Evolutionary conservation across 92 coral and sea anemone genomes (phyloP).

Genomic region (Pocillopora grandis): DNA sequence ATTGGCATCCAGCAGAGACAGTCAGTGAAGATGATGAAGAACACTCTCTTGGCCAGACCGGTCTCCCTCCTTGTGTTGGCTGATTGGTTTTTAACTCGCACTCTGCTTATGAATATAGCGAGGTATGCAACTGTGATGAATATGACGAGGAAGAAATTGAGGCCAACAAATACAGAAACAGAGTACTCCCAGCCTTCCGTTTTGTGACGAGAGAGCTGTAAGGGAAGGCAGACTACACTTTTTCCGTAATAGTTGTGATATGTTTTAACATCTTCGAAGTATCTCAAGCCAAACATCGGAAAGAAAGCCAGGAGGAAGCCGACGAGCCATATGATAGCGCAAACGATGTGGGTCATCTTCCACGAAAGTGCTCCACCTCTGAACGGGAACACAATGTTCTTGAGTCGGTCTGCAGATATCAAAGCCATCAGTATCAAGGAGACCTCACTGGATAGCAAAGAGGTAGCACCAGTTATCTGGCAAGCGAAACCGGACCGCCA

Average conservation of each 20-base stretch:
- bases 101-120: conserved; percentile 50
- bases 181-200: conserved; percentile 83
- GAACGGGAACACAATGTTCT: conserved; percentile 68
- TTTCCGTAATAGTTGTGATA: conserved; percentile 57
- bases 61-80: conserved; percentile 57
- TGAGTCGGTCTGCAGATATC: conserved; percentile 76
- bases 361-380: conserved; percentile 45
- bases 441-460: conserved; percentile 79
- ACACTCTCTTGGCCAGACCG: conserved; percentile 72
- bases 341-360: conserved; percentile 47
- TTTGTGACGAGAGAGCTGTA: conserved; percentile 69
- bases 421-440: conserved; percentile 72
- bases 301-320: conserved; percentile 53
- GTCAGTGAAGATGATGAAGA: conserved; percentile 85
- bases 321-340: conserved; percentile 55
- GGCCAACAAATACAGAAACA: conserved; percentile 61
- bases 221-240: conserved; percentile 76
- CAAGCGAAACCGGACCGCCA: conserved; percentile 56
- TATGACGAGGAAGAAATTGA: conserved; percentile 58
- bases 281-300: conserved; percentile 55
- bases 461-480: conserved; percentile 69
- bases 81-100: conserved; percentile 41
- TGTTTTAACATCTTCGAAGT: conserved; percentile 42
- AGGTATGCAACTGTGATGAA: conserved; percentile 55
- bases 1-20: conserved; percentile 90